A percentile compares a stretch with the other conserved stretches of the same genome.
These are phyloP conservation scores for Octopus bimaculoides DNA, from an alignment of 1,140 invertebrate species.

Conservation along the genomic window DNA sequence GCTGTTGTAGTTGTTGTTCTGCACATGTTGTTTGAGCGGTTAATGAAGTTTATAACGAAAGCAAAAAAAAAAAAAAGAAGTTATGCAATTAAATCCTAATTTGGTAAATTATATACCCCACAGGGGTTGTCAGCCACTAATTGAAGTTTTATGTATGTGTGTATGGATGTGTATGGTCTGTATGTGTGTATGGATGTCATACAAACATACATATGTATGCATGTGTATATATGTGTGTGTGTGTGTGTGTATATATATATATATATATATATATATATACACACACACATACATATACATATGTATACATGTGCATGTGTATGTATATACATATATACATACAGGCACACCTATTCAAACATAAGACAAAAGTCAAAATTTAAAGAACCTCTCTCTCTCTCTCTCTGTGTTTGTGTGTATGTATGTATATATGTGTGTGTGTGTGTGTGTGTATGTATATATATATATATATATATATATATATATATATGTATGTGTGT, in stretches of 20 bases:
- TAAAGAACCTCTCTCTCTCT: no score
- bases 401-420: no score
- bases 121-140: no score
- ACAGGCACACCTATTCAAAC: no score
- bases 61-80: no score
- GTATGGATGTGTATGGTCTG: not conserved
- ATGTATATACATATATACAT: no score
- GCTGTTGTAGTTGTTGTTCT: no score
- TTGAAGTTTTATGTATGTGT: not conserved
- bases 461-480: not conserved
- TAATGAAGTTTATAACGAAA: no score
- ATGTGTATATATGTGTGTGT: not conserved
- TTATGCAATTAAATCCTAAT: no score
- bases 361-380: no score
- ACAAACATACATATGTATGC: not conserved
- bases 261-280: not conserved
- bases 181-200: not conserved
- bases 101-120: no score
- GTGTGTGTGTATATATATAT: not conserved
- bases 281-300: not conserved
- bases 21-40: no score
- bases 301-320: not conserved
- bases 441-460: not conserved
- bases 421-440: not conserved
- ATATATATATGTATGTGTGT: not conserved